These are phyloP conservation scores for Drosophila testacea DNA, from an alignment of 2,888 invertebrate species.

Conservation along the genomic window DNA sequence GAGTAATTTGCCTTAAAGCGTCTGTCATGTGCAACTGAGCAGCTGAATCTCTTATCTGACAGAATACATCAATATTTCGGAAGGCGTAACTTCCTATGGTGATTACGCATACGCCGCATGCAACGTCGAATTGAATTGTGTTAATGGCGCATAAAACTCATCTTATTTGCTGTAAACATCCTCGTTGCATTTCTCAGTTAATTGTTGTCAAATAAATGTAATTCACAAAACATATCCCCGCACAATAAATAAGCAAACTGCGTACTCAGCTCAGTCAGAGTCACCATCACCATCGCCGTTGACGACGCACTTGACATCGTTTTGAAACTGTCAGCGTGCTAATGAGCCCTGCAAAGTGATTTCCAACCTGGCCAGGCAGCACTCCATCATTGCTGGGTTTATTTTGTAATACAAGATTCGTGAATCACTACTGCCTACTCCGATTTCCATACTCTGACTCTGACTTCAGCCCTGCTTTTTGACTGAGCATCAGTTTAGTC, in stretches of 20 bases:
- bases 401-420: conserved; percentile 52
- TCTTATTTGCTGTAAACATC: conserved; percentile 68
- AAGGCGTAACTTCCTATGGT: conserved; percentile 27
- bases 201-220: conserved; percentile 52
- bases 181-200: conserved; percentile 49
- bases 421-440: conserved; percentile 53
- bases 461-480: not conserved
- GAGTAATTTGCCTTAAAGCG: conserved; percentile 13
- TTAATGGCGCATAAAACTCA: conserved; percentile 51
- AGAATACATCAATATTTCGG: conserved; percentile 41
- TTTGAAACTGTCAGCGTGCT: conserved; percentile 71
- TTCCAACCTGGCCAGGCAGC: conserved; percentile 39
- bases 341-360: conserved; percentile 69
- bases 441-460: conserved; percentile 14
- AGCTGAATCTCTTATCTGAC: conserved; percentile 37
- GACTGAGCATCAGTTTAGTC: conserved; percentile 17
- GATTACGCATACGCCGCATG: conserved; percentile 46
- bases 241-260: conserved; percentile 25
- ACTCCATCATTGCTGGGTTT: conserved; percentile 42
- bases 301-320: conserved; percentile 72
- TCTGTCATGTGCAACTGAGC: not conserved
- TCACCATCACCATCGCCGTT: conserved; percentile 14
- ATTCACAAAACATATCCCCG: conserved; percentile 33
- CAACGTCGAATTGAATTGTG: conserved; percentile 20
- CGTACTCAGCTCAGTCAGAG: conserved; percentile 5